Evolutionary conservation across 2,888 invertebrate genomes (phyloP).

Genomic region (Chorisops tibialis): DNA sequence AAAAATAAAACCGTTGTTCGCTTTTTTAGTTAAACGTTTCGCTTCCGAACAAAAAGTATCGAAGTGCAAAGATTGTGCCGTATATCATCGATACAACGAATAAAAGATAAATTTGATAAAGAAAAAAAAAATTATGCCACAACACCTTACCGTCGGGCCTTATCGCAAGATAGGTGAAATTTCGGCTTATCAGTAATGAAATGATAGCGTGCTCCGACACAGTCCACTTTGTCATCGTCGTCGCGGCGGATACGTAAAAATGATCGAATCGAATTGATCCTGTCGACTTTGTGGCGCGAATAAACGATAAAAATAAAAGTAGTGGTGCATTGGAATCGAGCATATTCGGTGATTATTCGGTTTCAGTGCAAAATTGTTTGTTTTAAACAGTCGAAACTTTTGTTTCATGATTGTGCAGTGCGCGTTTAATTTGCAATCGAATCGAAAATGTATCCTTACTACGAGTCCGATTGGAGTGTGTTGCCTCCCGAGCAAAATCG

Average conservation of each 20-base stretch:
- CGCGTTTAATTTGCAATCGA: constrained; percentile 68
- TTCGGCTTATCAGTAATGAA: constrained; percentile 21
- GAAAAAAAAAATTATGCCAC: no score
- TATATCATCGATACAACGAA: no score
- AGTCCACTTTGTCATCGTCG: neutral
- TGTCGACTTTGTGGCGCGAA: neutral
- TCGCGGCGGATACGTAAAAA: neutral
- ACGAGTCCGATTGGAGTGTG: constrained; percentile 82
- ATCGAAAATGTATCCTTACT: constrained; percentile 53
- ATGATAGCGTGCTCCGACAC: constrained; percentile 5
- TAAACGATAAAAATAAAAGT: neutral
- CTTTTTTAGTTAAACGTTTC: no score
- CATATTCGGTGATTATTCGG: no score
- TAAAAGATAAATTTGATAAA: no score
- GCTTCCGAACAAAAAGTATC: no score
- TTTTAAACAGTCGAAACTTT: neutral
- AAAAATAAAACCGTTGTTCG: no score
- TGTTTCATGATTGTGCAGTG: constrained; percentile 55
- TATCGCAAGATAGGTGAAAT: constrained; percentile 20
- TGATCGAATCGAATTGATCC: no score
- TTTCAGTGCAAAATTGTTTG: neutral
- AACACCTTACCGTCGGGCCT: neutral
- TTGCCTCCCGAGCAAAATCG: constrained; percentile 80
- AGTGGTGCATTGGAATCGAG: no score
- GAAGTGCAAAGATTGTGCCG: no score